Evolutionary conservation across 2,888 invertebrate genomes (phyloP), one percentile per base, ranked within the genome.

Genomic region (Dryobota labecula): DNA sequence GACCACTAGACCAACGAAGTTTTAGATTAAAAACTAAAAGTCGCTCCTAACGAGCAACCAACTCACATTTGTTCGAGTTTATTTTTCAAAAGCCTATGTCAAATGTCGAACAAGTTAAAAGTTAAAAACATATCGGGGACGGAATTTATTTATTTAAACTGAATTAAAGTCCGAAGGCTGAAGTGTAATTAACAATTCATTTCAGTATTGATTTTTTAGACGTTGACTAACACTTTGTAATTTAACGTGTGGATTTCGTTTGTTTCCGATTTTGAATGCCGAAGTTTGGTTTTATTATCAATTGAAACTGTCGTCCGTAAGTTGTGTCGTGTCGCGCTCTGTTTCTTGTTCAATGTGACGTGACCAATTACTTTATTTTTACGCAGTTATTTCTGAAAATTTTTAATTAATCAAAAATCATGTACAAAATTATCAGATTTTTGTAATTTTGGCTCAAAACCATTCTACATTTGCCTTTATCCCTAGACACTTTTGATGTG

Each of bases 181-280:
- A 71, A 71, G n/a, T 30, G 56, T 78, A 57, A 53, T 78, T 63
- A 78, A 75, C n/a, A 53, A 63, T 78, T 78, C 57, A 78, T 78
- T 57, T 20, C 20, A 43, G 8, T 33, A 75, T 75, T 41, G 75
- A 75, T 63, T 75, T 71, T 71, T 47, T 54, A 54, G 47, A 47
- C 53, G 45, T 20, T 20, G 33, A 8, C 33, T 47, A n/a, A 43
- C 38, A 20, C n/a, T 38, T 41, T 13, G 24, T n/a, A 13, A 43
- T 51, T 18, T 9, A 57, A 53, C 11, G 11, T 24, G 15, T 33
- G 2, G 2, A 41, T 43, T 57, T 8, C 15, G 20, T 72, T 15
- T n/a, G n/a, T 27, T 54, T 53, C 27, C 9, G 24, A 9, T 36
- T 69, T n/a, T 18, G 27, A 18, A 43, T 27, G 8, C 2, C 6